These are phyloP conservation scores for Drosophila buzzatii DNA, from an alignment of 2,888 invertebrate genomes.

Conservation along the genomic window DNA sequence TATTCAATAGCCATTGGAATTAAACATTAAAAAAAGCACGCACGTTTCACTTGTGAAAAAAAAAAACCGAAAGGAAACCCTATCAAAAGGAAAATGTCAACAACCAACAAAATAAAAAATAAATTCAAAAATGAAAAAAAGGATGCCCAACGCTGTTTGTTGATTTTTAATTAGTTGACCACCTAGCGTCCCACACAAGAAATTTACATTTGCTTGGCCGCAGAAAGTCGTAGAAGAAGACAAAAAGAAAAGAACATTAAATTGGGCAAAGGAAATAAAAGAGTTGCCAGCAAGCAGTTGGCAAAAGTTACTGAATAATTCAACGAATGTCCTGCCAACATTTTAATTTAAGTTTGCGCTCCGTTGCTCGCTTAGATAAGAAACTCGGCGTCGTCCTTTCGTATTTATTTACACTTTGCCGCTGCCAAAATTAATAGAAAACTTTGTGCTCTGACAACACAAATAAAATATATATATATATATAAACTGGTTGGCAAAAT, in stretches of 20 bases:
- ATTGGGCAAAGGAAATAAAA: constrained; percentile 35
- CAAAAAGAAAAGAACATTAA: constrained; percentile 9
- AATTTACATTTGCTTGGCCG: constrained; percentile 59
- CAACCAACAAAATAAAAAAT: constrained; percentile 13
- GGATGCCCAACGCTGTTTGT: constrained; percentile 41
- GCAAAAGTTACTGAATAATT: constrained; percentile 79
- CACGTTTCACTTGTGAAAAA: constrained; percentile 22
- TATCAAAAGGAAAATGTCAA: constrained; percentile 35
- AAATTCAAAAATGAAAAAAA: background rate
- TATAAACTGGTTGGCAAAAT: constrained; percentile 31
- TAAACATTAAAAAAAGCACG: background rate
- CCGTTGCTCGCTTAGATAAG: constrained; percentile 73
- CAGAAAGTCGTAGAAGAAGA: constrained; percentile 35
- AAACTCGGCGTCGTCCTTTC: constrained; percentile 48
- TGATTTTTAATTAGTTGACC: constrained; percentile 71
- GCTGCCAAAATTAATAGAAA: constrained; percentile 75
- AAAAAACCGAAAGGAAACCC: background rate
- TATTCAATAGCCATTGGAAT: constrained; percentile 12
- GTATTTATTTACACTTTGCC: constrained; percentile 78
- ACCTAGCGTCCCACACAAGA: constrained; percentile 30
- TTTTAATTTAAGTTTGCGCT: constrained; percentile 83
- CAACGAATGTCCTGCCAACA: constrained; percentile 79
- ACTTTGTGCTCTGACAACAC: constrained; percentile 57
- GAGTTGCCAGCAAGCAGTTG: constrained; percentile 63
- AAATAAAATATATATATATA: constrained; percentile 37